phyloP scores from a whole-genome alignment of 2,797 vertebrate genomes.

The Serranus cabrilla region DNA sequence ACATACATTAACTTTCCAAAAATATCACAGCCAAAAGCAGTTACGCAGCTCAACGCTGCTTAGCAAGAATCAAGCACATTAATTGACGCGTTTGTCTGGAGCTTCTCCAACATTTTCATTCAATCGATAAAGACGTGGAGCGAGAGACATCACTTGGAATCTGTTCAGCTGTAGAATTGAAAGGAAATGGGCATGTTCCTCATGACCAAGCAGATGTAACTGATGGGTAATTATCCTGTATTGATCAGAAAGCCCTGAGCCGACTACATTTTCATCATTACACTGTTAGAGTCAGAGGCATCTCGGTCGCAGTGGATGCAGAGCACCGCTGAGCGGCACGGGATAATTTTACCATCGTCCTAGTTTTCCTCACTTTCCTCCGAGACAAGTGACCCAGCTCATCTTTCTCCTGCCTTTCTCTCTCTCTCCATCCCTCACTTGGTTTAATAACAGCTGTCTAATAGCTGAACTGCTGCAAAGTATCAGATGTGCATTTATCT shows the following conservation, averaged over 20 bases:
- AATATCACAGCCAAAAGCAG: constrained; percentile 15
- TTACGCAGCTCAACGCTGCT: constrained; percentile 14
- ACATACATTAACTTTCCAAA: constrained; percentile 5
- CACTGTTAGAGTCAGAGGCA: constrained; percentile 28
- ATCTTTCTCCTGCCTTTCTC: constrained; percentile 50
- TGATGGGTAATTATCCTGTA: constrained; percentile 66
- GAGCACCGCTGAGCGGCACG: constrained; percentile 49
- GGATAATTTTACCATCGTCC: constrained; percentile 85
- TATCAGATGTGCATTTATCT: constrained; percentile 26
- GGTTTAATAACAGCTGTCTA: constrained; percentile 45
- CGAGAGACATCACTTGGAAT: constrained; percentile 45
- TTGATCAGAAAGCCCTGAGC: constrained; percentile 59
- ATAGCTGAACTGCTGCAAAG: constrained; percentile 28
- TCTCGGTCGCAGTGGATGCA: constrained; percentile 24
- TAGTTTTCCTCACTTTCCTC: constrained; percentile 80
- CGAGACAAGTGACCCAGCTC: constrained; percentile 85
- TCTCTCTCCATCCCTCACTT: constrained; percentile 28
- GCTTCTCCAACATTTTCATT: constrained; percentile 38
- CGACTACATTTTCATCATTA: constrained; percentile 44
- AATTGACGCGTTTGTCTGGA: constrained; percentile 42
- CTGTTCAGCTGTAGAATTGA: constrained; percentile 54
- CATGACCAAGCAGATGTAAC: constrained; percentile 51
- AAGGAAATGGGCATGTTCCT: constrained; percentile 50
- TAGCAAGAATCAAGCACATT: constrained; percentile 23
- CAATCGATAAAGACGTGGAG: constrained; percentile 37